These are phyloP conservation scores for Nomada goodeniana DNA, from an alignment of 2,888 invertebrate species.

Conservation along the genomic window DNA sequence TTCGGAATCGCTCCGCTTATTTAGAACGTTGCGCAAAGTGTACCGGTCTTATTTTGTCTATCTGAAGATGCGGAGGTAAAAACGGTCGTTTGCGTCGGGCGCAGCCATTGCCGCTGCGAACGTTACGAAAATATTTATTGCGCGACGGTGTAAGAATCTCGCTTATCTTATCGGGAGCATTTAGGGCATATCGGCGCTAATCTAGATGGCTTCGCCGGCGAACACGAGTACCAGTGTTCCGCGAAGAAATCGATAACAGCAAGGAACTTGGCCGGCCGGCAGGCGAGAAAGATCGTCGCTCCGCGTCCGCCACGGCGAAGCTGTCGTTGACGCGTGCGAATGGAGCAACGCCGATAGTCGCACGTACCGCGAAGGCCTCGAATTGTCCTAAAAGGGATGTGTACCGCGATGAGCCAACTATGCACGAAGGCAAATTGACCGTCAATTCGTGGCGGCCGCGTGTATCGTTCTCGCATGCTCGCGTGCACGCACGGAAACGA, in stretches of 20 bases:
- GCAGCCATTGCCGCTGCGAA: no score
- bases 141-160: slow-evolving; percentile 4
- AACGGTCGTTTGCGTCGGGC: no score
- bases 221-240: not conserved
- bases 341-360: slow-evolving; percentile 23
- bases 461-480: not conserved
- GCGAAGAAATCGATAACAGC: slow-evolving; percentile 21
- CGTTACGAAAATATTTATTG: slow-evolving; percentile 1
- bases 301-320: not conserved
- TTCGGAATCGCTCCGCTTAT: no score
- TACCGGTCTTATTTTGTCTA: no score
- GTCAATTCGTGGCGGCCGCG: slow-evolving; percentile 4
- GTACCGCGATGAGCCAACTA: slow-evolving; percentile 5
- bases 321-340: slow-evolving; percentile 22
- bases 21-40: no score
- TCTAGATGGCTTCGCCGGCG: slow-evolving; percentile 3
- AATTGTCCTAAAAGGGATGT: slow-evolving; percentile 21
- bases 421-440: slow-evolving; percentile 19
- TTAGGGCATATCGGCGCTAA: slow-evolving; percentile 5
- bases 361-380: slow-evolving; percentile 19
- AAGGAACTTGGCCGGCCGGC: not conserved
- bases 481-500: not conserved
- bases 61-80: no score
- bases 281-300: not conserved
- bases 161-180: slow-evolving; percentile 30